phyloP scores from a whole-genome alignment of 2,113 vertebrate species.

The Brachypodius melanocephalos region DNA sequence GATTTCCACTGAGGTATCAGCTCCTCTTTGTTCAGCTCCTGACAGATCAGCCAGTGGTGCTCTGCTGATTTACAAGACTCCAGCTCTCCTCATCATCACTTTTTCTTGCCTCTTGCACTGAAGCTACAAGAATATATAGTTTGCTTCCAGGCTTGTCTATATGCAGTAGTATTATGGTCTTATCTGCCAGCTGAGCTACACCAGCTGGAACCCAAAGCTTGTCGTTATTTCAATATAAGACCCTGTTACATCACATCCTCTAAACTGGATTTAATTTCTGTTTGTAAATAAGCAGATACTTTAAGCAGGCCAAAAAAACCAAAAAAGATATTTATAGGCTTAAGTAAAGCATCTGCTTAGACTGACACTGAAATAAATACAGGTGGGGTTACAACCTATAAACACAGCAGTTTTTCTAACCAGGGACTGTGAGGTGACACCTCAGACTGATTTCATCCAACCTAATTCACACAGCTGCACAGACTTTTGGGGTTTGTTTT shows the following conservation, averaged over 20 bases:
- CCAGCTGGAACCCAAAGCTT: not conserved
- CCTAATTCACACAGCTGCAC: not conserved
- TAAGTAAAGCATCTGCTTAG: not conserved
- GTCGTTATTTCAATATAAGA: not conserved
- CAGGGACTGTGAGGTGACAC: not conserved
- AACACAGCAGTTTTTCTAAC: not conserved
- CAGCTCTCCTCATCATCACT: not conserved
- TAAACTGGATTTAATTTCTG: constrained; percentile 2
- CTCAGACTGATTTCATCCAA: not conserved
- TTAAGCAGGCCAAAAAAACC: not conserved
- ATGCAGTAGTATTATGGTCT: not conserved
- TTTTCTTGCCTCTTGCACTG: not conserved
- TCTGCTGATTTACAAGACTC: not conserved
- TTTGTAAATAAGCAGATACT: not conserved
- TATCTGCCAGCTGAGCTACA: not conserved
- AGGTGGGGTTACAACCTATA: not conserved
- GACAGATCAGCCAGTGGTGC: not conserved
- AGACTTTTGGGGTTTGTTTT: not conserved
- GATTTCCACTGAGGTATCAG: constrained; percentile 16
- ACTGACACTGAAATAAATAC: not conserved
- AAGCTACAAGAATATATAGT: not conserved
- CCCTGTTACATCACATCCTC: not conserved
- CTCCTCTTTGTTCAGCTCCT: not conserved
- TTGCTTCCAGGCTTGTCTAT: not conserved
- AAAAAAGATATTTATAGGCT: not conserved